Percentiles rank a stretch among this genome's conserved stretches.
phyloP scores from a whole-genome alignment of 1,140 invertebrate genomes.

The Drosophila nigrodunni region DNA sequence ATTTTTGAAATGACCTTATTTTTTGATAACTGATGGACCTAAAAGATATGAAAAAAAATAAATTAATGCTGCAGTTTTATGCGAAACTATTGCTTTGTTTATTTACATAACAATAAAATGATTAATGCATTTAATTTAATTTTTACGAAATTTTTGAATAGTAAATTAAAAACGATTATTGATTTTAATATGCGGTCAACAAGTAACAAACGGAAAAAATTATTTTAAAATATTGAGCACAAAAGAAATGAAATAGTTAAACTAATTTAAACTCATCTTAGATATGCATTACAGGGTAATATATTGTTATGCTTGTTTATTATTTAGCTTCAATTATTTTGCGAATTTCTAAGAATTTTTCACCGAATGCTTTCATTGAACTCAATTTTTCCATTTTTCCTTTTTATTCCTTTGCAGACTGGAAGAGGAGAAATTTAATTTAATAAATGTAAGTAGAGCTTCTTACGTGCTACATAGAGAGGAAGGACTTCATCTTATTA shows the following conservation, averaged over 20 bases:
- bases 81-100: neutral
- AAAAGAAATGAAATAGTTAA: too few relatives aligned
- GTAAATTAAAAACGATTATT: neutral
- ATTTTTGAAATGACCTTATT: slow-evolving; percentile 1
- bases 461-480: neutral
- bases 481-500: neutral
- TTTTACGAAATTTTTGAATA: neutral
- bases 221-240: too few relatives aligned
- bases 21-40: neutral
- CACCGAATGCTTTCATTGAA: slow-evolving; percentile 2
- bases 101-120: slow-evolving; percentile 3
- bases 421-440: slow-evolving; percentile 91
- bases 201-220: too few relatives aligned
- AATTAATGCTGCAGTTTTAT: slow-evolving; percentile 11
- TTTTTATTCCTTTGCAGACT: slow-evolving; percentile 88
- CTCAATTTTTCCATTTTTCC: slow-evolving; percentile 79
- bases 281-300: too few relatives aligned
- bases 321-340: too few relatives aligned
- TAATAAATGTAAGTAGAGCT: slow-evolving; percentile 92
- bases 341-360: neutral
- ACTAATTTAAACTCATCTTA: too few relatives aligned
- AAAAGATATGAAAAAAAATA: neutral
- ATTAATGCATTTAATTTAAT: slow-evolving; percentile 3
- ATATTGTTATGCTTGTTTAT: too few relatives aligned
- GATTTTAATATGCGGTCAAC: neutral